phyloP scores from a whole-genome alignment of 1,140 invertebrate species.

The Drosophila bocki region DNA sequence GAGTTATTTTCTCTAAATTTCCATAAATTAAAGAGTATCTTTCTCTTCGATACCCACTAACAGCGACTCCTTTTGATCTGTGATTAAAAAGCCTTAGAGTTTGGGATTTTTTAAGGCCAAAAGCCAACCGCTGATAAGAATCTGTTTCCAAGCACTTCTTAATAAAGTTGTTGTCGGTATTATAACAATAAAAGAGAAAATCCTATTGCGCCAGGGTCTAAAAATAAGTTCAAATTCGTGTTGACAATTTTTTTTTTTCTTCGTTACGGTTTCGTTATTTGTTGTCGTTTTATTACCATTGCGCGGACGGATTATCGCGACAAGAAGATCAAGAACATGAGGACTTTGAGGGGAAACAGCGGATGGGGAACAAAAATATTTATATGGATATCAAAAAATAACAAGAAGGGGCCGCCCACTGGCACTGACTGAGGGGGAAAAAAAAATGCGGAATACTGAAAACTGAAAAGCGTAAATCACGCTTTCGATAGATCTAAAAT shows the following conservation, averaged over 20 bases:
- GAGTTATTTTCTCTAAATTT: background rate
- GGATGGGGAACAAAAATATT: conserved; percentile 54
- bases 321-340: conserved; percentile 76
- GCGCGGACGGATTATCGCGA: conserved; percentile 76
- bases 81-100: conserved; percentile 19
- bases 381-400: conserved; percentile 65
- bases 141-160: conserved; percentile 53
- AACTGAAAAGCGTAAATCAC: conserved; percentile 76
- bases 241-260: conserved; percentile 68
- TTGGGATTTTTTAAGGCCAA: conserved; percentile 15
- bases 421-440: conserved; percentile 19
- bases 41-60: background rate
- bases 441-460: conserved; percentile 28
- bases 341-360: conserved; percentile 8
- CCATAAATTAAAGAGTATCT: conserved; percentile 16
- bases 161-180: conserved; percentile 72
- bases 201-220: conserved; percentile 73
- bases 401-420: conserved; percentile 65
- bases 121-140: conserved; percentile 54
- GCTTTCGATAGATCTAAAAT: conserved; percentile 79
- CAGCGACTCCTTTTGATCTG: conserved; percentile 11
- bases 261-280: conserved; percentile 22
- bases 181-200: conserved; percentile 54
- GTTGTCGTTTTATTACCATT: conserved; percentile 73
- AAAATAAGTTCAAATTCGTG: conserved; percentile 81